These are phyloP conservation scores for Conus ventricosus DNA, from an alignment of 1,140 invertebrate species.

Conservation along the genomic window DNA sequence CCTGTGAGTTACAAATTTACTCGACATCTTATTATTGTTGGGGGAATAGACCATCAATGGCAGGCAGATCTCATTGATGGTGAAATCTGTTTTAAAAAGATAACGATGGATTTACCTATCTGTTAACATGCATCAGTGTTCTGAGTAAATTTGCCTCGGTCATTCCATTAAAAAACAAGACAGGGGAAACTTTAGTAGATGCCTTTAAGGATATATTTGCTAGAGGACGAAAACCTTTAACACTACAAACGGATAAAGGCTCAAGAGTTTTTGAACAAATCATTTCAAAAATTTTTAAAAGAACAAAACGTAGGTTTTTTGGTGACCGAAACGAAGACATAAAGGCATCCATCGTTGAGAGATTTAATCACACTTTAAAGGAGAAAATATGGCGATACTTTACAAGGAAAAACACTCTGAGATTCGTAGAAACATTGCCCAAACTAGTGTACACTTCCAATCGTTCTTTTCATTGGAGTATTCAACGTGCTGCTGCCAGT, in stretches of 20 bases:
- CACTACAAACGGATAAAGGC: conserved; percentile 40
- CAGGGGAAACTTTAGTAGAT: conserved; percentile 43
- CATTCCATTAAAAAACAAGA: conserved; percentile 75
- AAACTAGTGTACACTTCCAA: conserved; percentile 74
- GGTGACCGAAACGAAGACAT: conserved; percentile 60
- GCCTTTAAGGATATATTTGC: conserved; percentile 59
- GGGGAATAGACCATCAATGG: conserved; percentile 68
- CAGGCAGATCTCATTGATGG: conserved; percentile 73
- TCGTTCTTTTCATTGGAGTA: conserved; percentile 71
- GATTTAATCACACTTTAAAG: conserved; percentile 76
- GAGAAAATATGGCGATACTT: conserved; percentile 74
- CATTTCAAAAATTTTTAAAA: conserved; percentile 37
- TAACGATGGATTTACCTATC: conserved; percentile 74
- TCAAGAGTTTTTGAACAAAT: conserved; percentile 39
- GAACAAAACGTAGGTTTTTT: conserved; percentile 6
- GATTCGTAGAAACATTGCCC: conserved; percentile 70
- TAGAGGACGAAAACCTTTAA: neutral
- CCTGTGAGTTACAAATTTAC: conserved; percentile 29
- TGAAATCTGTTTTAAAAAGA: conserved; percentile 44
- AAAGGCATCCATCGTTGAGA: conserved; percentile 76
- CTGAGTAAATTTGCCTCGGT: conserved; percentile 76
- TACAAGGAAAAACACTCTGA: conserved; percentile 70
- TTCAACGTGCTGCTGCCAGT: conserved; percentile 26
- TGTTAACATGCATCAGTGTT: conserved; percentile 75
- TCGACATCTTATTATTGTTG: conserved; percentile 29